These are phyloP conservation scores for Galemys pyrenaicus DNA, from an alignment of 2,113 vertebrate species.

Conservation along the genomic window DNA sequence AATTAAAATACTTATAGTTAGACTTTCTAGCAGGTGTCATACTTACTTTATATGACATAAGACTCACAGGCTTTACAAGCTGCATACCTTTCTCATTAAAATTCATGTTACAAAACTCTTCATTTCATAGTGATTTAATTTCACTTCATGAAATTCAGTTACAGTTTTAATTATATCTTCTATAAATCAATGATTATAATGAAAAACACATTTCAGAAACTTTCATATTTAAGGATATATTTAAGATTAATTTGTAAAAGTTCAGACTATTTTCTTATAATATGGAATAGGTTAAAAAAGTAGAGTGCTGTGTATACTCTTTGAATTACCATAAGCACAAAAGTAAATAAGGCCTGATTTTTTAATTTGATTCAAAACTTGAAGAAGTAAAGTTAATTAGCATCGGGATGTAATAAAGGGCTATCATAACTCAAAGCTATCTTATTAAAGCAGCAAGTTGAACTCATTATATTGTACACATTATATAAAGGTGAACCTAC, in stretches of 20 bases:
- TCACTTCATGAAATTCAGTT: conserved; percentile 67
- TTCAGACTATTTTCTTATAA: neutral
- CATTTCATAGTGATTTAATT: conserved; percentile 47
- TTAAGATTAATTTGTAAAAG: conserved; percentile 20
- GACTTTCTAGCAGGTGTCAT: neutral
- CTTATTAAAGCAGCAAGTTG: neutral
- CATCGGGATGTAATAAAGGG: neutral
- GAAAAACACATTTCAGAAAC: conserved; percentile 50
- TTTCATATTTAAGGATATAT: conserved; percentile 25
- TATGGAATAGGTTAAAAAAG: neutral
- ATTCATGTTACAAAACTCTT: neutral
- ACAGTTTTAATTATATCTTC: neutral
- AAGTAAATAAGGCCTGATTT: neutral
- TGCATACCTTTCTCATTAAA: conserved; percentile 60
- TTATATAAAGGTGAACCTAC: neutral
- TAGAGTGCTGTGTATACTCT: neutral
- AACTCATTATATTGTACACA: neutral
- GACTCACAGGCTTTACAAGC: neutral
- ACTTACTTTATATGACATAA: neutral
- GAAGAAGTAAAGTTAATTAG: conserved; percentile 35
- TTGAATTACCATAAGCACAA: neutral
- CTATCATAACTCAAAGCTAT: neutral
- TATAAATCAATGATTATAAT: conserved; percentile 52
- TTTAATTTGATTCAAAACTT: neutral
- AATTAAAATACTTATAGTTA: neutral